Evolutionary conservation across 2,113 vertebrate genomes (phyloP).

Genomic region (Uria aalge): DNA sequence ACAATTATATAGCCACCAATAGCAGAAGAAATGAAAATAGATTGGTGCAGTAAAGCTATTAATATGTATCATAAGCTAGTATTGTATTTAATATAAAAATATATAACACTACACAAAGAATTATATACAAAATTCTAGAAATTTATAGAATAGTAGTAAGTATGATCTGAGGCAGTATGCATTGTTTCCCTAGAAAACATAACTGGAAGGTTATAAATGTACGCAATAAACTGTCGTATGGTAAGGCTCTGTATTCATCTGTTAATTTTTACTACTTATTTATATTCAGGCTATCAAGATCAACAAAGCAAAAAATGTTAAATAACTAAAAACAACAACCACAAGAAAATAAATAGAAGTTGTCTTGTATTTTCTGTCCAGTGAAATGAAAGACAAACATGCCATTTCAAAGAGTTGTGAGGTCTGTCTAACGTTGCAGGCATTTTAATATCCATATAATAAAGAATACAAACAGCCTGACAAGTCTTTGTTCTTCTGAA

Average conservation of each 20-base stretch:
- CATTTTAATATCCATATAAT: neutral
- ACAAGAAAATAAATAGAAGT: neutral
- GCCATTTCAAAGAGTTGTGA: neutral
- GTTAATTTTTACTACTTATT: neutral
- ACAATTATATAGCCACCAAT: neutral
- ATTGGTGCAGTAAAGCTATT: constrained; percentile 4
- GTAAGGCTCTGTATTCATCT: neutral
- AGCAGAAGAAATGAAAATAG: constrained; percentile 20
- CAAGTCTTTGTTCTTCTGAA: neutral
- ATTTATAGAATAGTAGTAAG: neutral
- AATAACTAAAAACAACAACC: neutral
- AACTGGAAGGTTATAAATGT: neutral
- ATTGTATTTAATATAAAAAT: neutral
- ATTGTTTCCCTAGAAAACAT: neutral
- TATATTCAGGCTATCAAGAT: neutral
- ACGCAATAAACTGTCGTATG: neutral
- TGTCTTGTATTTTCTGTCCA: neutral
- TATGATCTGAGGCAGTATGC: neutral
- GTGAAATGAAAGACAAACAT: neutral
- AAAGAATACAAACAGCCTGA: neutral
- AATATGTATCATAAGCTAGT: neutral
- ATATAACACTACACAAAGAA: neutral
- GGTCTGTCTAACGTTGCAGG: neutral
- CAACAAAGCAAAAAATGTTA: neutral
- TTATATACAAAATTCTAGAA: neutral